Percentiles rank a stretch among this genome's conserved stretches.
Evolutionary conservation across 2,797 vertebrate species (phyloP).

Genomic region (Numenius phaeopus): DNA sequence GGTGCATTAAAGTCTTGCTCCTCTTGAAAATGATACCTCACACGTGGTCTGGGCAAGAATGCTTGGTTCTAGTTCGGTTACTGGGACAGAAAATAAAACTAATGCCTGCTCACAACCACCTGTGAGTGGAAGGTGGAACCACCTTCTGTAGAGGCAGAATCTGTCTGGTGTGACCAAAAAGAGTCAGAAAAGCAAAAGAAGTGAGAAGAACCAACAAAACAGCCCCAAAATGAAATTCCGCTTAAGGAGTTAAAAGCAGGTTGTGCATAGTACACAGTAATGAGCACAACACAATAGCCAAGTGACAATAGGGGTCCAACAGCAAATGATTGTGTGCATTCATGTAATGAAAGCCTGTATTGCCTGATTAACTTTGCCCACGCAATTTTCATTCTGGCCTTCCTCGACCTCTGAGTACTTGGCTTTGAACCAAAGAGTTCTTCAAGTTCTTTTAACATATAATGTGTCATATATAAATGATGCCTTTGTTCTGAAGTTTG

Average conservation of each 20-base stretch:
- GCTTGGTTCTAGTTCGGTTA: background rate
- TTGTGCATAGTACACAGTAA: background rate
- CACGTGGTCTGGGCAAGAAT: background rate
- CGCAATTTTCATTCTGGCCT: background rate
- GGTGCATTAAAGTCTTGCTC: background rate
- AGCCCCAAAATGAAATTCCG: background rate
- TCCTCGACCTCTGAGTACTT: background rate
- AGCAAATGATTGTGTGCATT: slow-evolving; percentile 13
- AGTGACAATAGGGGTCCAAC: background rate
- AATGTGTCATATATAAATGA: slow-evolving; percentile 30
- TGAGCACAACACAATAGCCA: background rate
- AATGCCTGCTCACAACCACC: background rate
- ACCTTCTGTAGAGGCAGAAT: background rate
- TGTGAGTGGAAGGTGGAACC: background rate
- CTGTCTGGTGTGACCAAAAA: background rate
- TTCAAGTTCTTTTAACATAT: slow-evolving; percentile 24
- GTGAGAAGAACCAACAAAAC: background rate
- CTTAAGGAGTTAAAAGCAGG: background rate
- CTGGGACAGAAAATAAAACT: background rate
- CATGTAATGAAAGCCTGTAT: background rate
- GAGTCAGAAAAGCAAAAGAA: background rate
- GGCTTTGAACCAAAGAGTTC: slow-evolving; percentile 36
- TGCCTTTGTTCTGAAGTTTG: slow-evolving; percentile 45
- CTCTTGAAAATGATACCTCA: background rate
- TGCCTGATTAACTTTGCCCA: slow-evolving; percentile 32